These are phyloP conservation scores for Ryuthela nishihirai DNA, from an alignment of 2,888 invertebrate genomes.

Conservation along the genomic window DNA sequence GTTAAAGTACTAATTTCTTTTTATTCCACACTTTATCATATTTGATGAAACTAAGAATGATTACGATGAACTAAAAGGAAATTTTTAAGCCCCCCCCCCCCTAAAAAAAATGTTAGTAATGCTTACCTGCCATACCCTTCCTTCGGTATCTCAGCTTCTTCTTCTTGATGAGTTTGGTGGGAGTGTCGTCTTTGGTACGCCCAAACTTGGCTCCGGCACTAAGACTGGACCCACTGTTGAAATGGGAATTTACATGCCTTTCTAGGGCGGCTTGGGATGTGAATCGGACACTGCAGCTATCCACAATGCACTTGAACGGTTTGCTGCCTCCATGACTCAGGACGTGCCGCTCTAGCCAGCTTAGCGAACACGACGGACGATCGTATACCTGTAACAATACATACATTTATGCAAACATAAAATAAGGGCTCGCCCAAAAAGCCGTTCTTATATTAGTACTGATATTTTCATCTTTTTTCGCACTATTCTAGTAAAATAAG, in stretches of 20 bases:
- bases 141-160: conserved; percentile 32
- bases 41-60: too few species aligned
- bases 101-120: too few species aligned
- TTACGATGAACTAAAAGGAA: too few species aligned
- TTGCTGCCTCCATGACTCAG: conserved; percentile 88
- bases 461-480: too few species aligned
- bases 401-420: too few species aligned
- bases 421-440: too few species aligned
- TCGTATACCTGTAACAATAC: conserved; percentile 65
- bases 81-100: too few species aligned
- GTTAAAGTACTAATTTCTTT: too few species aligned
- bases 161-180: conserved; percentile 25
- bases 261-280: conserved; percentile 66
- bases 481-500: too few species aligned
- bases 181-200: conserved; percentile 14
- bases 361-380: conserved; percentile 82
- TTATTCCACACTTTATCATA: too few species aligned
- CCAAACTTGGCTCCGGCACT: conserved; percentile 8
- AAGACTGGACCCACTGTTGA: conserved; percentile 20
- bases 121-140: conserved; percentile 19
- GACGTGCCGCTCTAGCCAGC: conserved; percentile 91
- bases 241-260: conserved; percentile 60
- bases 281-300: conserved; percentile 70
- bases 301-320: conserved; percentile 92
- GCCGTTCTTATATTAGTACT: too few species aligned